Percentiles rank a stretch among this genome's conserved stretches.
Evolutionary conservation across 2,797 vertebrate genomes (phyloP).

Genomic region (Lagorchestes hirsutus): DNA sequence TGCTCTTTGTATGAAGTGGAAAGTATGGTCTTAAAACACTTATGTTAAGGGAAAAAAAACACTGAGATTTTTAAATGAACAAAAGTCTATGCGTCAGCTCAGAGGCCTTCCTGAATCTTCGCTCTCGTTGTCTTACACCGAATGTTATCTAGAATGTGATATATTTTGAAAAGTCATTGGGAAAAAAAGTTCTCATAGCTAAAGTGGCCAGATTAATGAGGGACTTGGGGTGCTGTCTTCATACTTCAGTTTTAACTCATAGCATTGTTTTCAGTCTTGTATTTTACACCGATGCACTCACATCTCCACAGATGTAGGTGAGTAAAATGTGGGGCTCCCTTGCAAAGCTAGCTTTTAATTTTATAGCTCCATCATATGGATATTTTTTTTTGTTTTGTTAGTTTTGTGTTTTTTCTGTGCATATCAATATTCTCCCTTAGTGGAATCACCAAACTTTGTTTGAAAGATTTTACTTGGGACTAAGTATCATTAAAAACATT

Average conservation of each 20-base stretch:
- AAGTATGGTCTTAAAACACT: conserved; percentile 5
- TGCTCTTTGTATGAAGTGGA: conserved; percentile 41
- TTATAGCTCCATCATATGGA: neutral
- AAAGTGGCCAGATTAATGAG: neutral
- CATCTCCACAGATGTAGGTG: neutral
- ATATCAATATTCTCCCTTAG: neutral
- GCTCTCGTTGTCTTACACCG: neutral
- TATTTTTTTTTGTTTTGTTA: neutral
- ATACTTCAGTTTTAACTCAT: conserved; percentile 6
- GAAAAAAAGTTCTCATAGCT: neutral
- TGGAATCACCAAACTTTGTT: conserved; percentile 49
- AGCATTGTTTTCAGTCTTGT: neutral
- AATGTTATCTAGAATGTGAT: neutral
- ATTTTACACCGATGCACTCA: neutral
- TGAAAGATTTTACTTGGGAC: conserved; percentile 11
- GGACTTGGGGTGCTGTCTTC: neutral
- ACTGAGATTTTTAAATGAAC: conserved; percentile 9
- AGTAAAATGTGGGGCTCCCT: neutral
- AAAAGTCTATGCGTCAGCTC: neutral
- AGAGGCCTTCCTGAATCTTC: neutral
- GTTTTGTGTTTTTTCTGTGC: neutral
- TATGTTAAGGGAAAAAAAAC: conserved; percentile 34
- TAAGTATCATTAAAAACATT: neutral
- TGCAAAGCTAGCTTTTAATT: conserved; percentile 5
- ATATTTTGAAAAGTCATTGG: conserved; percentile 2